A percentile compares a stretch with the other conserved stretches of the same genome.
Evolutionary conservation across 2,113 vertebrate genomes (phyloP).

Genomic region (Cheirogaleus medius): DNA sequence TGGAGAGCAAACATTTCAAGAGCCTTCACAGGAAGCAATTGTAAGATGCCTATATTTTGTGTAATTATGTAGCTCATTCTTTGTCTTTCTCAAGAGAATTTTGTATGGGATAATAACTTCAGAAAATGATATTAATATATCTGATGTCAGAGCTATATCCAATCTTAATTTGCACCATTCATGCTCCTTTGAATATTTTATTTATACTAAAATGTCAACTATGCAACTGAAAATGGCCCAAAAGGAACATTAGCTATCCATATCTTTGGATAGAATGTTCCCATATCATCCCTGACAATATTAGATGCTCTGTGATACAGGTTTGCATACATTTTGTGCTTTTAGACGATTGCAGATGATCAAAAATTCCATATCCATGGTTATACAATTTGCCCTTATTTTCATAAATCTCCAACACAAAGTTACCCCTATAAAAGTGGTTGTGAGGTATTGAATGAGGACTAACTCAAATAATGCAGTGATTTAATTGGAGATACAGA

Average conservation of each 20-base stretch:
- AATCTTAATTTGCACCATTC: constrained; percentile 70
- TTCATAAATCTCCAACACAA: not conserved
- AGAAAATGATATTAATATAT: constrained; percentile 70
- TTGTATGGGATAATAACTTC: constrained; percentile 68
- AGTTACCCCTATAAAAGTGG: not conserved
- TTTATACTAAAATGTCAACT: constrained; percentile 76
- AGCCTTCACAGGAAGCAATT: constrained; percentile 66
- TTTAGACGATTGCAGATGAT: not conserved
- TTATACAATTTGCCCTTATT: not conserved
- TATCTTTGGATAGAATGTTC: not conserved
- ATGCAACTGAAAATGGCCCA: constrained; percentile 52
- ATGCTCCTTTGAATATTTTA: constrained; percentile 73
- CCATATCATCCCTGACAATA: not conserved
- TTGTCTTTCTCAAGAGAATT: constrained; percentile 71
- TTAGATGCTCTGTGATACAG: not conserved
- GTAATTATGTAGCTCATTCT: constrained; percentile 66
- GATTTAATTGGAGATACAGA: not conserved
- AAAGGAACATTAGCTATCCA: constrained; percentile 33
- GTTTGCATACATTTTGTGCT: not conserved
- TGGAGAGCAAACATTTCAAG: constrained; percentile 70
- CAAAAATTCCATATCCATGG: not conserved
- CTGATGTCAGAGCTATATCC: constrained; percentile 54
- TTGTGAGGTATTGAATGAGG: not conserved
- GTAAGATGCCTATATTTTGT: constrained; percentile 67
- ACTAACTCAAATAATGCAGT: not conserved